Base-by-base conservation (phyloP, 2,113 vertebrate genomes). In the Oreochromis aureus region DNA sequence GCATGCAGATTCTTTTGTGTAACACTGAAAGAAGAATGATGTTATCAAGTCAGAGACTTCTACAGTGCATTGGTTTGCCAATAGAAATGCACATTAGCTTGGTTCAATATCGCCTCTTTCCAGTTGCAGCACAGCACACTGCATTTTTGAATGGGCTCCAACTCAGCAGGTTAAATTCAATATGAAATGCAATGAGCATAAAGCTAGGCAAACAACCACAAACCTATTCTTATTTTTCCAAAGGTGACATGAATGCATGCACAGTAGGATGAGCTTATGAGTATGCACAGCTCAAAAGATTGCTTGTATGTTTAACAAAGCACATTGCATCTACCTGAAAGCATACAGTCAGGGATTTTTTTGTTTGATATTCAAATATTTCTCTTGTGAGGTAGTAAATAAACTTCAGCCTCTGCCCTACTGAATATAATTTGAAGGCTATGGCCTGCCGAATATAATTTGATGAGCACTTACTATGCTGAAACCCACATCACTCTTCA, bases 81-180 rank as follows among this genome's bases (percentile, higher is more conserved):
- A 87, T 92, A 86, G 91, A 91, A 92, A 89, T 83, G 80, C 91
- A 91, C 84, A 92, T 92, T 86, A 89, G 83, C 82, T 89, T 53
- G 73, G 87, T 92, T 94, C 84, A 93, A 83, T 91, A 92, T 90
- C 82, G 66, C 39, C 81, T 88, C 53, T 90, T 90, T 87, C 36
- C 79, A 82, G 82, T 34, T 84, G 83, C 85, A 85, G 86, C 87
- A 53, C 86, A 83, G 83, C 83, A 81, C 88, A 69, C 59, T 86
- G 86, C 79, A 88, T 84, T 90, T 92, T 81, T 91, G 89, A 93
- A 95, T 89, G 54, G 51, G 85, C 84, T 94, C 92, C 93, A 93
- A 76, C 91, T 91, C 93, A 92, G 92, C 89, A 66, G 89, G 88
- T 85, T 84, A 87, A 93, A 95, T 94, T 93, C 93, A 93, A 92